phyloP scores from a whole-genome alignment of 2,113 vertebrate genomes.

The Aphyosemion australe region DNA sequence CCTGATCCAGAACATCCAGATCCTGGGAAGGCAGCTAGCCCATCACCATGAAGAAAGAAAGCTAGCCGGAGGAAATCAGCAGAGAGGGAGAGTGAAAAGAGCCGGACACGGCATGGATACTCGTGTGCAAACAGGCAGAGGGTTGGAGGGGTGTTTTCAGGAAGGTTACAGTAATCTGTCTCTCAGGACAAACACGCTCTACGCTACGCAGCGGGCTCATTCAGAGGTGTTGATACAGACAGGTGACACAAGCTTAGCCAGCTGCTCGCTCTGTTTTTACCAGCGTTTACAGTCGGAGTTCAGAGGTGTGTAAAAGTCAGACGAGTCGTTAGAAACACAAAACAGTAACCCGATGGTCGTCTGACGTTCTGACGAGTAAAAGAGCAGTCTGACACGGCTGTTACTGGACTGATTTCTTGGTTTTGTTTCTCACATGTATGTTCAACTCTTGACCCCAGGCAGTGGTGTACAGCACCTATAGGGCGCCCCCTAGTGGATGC shows the following conservation, averaged over 20 bases:
- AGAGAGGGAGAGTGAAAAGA: background rate
- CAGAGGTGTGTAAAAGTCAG: constrained; percentile 35
- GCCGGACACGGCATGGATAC: background rate
- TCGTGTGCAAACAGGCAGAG: constrained; percentile 4
- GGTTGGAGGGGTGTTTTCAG: constrained; percentile 8
- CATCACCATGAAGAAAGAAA: background rate
- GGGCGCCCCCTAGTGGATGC: constrained; percentile 60
- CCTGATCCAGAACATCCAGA: background rate
- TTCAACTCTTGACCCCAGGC: constrained; percentile 30
- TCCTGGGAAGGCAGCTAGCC: background rate
- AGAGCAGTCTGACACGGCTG: background rate
- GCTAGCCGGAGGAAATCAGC: background rate
- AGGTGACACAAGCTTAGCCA: constrained; percentile 58
- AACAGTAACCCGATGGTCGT: constrained; percentile 18
- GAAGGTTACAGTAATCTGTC: constrained; percentile 23
- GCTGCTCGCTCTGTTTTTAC: constrained; percentile 55
- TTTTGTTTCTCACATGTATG: constrained; percentile 35
- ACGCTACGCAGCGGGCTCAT: background rate
- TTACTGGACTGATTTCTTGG: constrained; percentile 8
- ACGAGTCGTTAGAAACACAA: constrained; percentile 30
- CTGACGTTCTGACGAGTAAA: background rate
- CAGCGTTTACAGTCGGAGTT: constrained; percentile 39
- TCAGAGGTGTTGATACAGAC: constrained; percentile 29
- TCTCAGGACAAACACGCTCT: constrained; percentile 4
- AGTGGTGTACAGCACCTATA: constrained; percentile 20